phyloP scores from a whole-genome alignment of 2,888 invertebrate genomes.

The Acanthosepion lycidas region DNA sequence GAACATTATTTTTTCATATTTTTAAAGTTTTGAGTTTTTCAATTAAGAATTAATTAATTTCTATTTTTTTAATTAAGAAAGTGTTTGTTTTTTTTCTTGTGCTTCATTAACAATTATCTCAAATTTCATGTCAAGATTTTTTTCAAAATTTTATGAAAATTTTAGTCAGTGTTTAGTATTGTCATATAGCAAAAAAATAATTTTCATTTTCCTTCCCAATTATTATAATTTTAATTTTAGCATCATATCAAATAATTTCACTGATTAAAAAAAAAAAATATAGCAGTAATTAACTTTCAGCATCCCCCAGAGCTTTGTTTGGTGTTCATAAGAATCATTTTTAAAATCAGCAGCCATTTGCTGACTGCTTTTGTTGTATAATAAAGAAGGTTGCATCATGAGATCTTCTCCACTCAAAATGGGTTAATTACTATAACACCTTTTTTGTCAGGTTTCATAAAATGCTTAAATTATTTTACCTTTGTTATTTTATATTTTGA shows the following conservation, averaged over 20 bases:
- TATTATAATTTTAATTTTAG: background rate
- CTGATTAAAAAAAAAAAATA: background rate
- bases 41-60: constrained; percentile 4
- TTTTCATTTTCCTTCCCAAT: background rate
- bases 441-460: no score
- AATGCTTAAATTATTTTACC: no score
- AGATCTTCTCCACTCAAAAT: no score
- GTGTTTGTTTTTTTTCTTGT: background rate
- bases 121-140: background rate
- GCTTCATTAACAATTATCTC: background rate
- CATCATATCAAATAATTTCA: background rate
- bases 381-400: no score
- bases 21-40: background rate
- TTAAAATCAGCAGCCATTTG: no score
- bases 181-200: background rate
- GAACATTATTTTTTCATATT: background rate
- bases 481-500: no score
- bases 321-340: no score
- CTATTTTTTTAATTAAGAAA: background rate
- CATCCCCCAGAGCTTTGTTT: no score
- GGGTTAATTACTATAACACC: no score
- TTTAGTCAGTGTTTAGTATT: background rate
- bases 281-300: background rate
- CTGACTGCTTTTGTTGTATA: no score
- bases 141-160: background rate